Base-by-base conservation (phyloP, 2,113 vertebrate genomes). In the Catagonus wagneri region DNA sequence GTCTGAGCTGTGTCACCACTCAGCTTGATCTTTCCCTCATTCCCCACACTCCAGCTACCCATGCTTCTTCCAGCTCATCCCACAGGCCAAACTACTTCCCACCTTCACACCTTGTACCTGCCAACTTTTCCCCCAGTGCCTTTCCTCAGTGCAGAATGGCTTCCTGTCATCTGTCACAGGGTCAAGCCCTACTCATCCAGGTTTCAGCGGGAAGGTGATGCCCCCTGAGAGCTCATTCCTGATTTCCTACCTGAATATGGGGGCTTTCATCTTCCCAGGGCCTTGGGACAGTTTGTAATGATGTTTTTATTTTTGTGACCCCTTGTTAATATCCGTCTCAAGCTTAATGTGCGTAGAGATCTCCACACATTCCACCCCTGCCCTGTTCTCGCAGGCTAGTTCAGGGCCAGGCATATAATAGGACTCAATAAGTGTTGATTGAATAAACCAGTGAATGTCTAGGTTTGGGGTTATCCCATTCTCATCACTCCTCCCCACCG, bases 351-450 rank as follows among this genome's bases (percentile, higher is more conserved):
- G 25, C 11, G 27, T 27, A 81, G n/a, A 68, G 12, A 75, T n/a
- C 1, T 2, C n/a, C 44, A 27, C 16, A 83, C 0, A 56, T 6
- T 34, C 25, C 15, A 32, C 13, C 22, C 3, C 34, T 4, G 0
- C 32, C 22, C 66, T 71, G 34, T 12, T 66, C 63, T 90, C n/a
- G 63, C 1, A 52, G 61, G 14, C 34, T 65, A 52, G 29, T 34
- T 91, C 81, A 89, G 25, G 15, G 5, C 16, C 3, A 20, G 7
- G 16, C 39, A 60, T 17, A 16, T 3, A 52, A 34, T 2, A 80
- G n/a, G n/a, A 27, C 22, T 86, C 68, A 83, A 10, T 34, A 83
- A 20, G 61, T 32, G 1, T 29, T 72, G n/a, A n/a, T 3, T 79
- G 20, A 50, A 60, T 74, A 27, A 75, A 69, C 19, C 32, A 19